Conservation (phyloP, 2,888 invertebrate species). For the Cephonodes hylas region DNA sequence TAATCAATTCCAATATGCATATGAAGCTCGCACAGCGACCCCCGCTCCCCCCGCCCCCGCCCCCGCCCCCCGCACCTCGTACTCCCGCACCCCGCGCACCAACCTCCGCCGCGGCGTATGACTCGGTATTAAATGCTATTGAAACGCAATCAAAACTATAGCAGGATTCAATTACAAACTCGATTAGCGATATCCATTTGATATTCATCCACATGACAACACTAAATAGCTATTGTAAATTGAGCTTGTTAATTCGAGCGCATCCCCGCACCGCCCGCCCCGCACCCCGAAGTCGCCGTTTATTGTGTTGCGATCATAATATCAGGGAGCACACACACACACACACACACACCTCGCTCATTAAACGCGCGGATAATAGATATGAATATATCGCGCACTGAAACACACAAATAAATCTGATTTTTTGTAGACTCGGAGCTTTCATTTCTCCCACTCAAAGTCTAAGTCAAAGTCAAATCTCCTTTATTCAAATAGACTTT, state of each 20-base stretch:
- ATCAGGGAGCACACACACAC: not conserved
- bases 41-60: no score
- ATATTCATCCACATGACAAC: conserved; percentile 13
- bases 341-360: not conserved
- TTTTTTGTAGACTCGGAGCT: no score
- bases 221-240: conserved; percentile 16
- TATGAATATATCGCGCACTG: not conserved
- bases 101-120: not conserved
- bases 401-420: no score
- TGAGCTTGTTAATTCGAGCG: conserved; percentile 15
- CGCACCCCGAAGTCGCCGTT: not conserved
- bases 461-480: no score
- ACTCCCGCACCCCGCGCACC: not conserved
- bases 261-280: not conserved
- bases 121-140: not conserved
- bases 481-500: no score
- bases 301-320: not conserved
- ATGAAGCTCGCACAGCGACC: not conserved
- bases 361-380: not conserved
- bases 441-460: no score
- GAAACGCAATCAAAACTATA: conserved; percentile 5
- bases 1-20: not conserved
- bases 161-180: conserved; percentile 18
- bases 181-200: conserved; percentile 15
- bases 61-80: no score